phyloP scores from a whole-genome alignment of 2,888 invertebrate species.

The Limnephilus lunatus region DNA sequence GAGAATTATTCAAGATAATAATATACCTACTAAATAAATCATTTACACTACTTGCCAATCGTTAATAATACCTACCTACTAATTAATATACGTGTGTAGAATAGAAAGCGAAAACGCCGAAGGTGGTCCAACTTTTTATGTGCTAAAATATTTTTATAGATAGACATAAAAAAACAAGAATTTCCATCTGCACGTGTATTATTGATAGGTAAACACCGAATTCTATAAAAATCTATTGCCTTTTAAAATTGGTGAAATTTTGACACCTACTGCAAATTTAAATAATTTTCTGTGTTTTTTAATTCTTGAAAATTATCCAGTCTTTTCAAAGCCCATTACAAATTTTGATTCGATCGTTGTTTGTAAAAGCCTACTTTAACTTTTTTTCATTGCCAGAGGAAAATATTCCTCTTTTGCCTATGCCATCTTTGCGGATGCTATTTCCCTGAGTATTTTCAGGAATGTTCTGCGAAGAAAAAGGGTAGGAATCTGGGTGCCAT shows the following conservation, averaged over 20 bases:
- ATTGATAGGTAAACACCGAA: no score
- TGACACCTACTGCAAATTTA: not conserved
- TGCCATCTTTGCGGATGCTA: no score
- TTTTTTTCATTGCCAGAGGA: no score
- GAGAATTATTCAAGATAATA: not conserved
- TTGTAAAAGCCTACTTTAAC: no score
- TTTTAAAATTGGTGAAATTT: not conserved
- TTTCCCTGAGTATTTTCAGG: no score
- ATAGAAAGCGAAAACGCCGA: constrained; percentile 30
- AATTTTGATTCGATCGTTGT: no score
- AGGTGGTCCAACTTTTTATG: constrained; percentile 7
- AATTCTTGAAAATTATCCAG: no score
- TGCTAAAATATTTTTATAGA: not conserved
- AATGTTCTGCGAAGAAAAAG: no score
- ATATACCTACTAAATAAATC: not conserved
- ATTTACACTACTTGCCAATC: not conserved
- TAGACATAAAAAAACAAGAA: not conserved
- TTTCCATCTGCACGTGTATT: no score
- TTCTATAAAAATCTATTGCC: not conserved
- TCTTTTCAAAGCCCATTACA: no score
- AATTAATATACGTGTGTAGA: not conserved
- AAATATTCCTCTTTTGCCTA: no score
- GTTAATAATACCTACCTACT: constrained; percentile 20
- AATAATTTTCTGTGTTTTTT: not conserved
- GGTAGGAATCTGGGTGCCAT: no score